Conservation (phyloP, 1,140 invertebrate species). For the Temnothorax longispinosus region DNA sequence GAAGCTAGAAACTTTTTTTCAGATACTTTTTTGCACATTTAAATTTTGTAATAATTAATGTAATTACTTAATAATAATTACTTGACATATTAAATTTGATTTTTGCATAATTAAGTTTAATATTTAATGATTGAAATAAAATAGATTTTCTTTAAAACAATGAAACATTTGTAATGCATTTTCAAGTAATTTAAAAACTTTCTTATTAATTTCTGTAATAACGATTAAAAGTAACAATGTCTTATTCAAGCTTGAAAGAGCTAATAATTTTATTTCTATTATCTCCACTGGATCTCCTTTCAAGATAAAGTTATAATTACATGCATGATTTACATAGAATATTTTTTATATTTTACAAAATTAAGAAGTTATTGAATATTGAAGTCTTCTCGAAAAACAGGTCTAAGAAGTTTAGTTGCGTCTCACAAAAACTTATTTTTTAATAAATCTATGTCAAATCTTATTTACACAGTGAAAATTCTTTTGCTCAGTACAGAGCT, state of each 20-base stretch:
- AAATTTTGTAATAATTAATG: not conserved
- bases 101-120: not conserved
- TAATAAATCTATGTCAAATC: not conserved
- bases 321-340: not conserved
- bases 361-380: not conserved
- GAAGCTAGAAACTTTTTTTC: not conserved
- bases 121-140: not conserved
- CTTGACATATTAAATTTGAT: not conserved
- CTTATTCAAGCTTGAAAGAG: not conserved
- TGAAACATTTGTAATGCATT: not conserved
- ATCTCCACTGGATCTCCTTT: not conserved
- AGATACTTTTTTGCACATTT: not conserved
- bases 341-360: not conserved
- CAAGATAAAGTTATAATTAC: not conserved
- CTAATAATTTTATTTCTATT: not conserved
- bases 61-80: not conserved
- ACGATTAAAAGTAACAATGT: not conserved
- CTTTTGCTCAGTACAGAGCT: not conserved
- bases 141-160: not conserved
- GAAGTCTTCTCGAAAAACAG: not conserved
- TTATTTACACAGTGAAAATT: not conserved
- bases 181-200: not conserved
- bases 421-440: not conserved
- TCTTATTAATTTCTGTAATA: not conserved
- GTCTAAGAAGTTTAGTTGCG: not conserved